Evolutionary conservation across 2,888 invertebrate species (phyloP).

Genomic region (Folsomia manolachei): DNA sequence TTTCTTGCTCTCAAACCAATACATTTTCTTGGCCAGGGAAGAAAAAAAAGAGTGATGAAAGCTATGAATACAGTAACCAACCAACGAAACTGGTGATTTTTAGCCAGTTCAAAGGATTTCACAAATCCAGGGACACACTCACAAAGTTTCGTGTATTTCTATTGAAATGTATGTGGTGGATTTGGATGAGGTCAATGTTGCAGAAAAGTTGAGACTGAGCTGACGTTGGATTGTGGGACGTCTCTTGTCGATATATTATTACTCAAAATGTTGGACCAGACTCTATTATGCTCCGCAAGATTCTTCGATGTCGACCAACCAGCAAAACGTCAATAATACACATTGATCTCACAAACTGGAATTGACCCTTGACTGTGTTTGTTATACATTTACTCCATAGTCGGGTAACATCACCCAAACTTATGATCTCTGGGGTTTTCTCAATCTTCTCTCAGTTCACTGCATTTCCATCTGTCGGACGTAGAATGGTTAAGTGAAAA

Average conservation of each 20-base stretch:
- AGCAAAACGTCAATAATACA: not conserved
- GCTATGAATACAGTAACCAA: not conserved
- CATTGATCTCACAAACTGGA: not conserved
- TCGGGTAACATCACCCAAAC: not conserved
- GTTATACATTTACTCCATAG: not conserved
- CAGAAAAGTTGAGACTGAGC: constrained; percentile 15
- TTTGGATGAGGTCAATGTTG: constrained; percentile 11
- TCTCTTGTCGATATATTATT: not conserved
- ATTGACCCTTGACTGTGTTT: not conserved
- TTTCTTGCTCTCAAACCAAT: not conserved
- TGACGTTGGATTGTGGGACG: not conserved
- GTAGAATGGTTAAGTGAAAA: not conserved
- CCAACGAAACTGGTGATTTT: not conserved
- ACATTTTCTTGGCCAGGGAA: not conserved
- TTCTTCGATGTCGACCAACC: no score
- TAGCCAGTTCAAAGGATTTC: constrained; percentile 13
- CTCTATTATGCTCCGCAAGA: no score
- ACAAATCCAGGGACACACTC: constrained; percentile 8
- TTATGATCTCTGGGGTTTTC: not conserved
- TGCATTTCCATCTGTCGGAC: not conserved
- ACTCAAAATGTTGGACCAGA: not conserved
- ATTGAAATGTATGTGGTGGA: constrained; percentile 1
- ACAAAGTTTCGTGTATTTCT: not conserved
- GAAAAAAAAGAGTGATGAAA: constrained; percentile 13
- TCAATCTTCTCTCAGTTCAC: no score